Conservation (phyloP, 2,888 invertebrate genomes). For the Clepsis dumicolana region DNA sequence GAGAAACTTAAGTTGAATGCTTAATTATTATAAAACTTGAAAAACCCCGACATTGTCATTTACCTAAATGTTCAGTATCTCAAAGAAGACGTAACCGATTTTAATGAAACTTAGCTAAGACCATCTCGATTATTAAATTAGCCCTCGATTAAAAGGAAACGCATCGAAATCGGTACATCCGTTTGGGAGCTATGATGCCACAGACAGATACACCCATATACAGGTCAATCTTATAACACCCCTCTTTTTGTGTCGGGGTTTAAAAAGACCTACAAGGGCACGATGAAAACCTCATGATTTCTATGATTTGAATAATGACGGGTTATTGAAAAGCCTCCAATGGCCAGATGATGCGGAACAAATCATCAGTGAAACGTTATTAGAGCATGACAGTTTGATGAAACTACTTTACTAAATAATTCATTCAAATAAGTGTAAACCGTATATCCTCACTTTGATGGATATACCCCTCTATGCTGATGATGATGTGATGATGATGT, state of each 20-base stretch:
- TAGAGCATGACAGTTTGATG: constrained; percentile 60
- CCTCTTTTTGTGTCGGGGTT: background rate
- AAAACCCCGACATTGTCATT: too few relatives aligned
- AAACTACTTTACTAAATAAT: background rate
- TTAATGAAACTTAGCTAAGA: too few relatives aligned
- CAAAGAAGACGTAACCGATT: too few relatives aligned
- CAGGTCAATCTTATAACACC: too few relatives aligned
- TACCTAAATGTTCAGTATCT: too few relatives aligned
- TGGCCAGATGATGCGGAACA: constrained; percentile 51
- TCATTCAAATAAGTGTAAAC: background rate
- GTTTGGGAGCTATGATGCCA: too few relatives aligned
- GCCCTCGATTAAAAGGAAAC: too few relatives aligned
- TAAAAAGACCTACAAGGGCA: background rate
- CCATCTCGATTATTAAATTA: too few relatives aligned
- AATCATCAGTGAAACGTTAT: constrained; percentile 48
- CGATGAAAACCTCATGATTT: background rate
- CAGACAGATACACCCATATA: too few relatives aligned
- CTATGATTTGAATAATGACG: constrained; percentile 8
- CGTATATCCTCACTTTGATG: background rate
- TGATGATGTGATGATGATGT: background rate
- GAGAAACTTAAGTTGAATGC: too few relatives aligned
- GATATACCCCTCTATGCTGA: background rate
- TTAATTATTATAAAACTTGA: too few relatives aligned
- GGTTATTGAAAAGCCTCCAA: constrained; percentile 38
- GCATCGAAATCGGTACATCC: too few relatives aligned